phyloP scores from a whole-genome alignment of 1,140 invertebrate genomes.

The Acromyrmex echinatior region DNA sequence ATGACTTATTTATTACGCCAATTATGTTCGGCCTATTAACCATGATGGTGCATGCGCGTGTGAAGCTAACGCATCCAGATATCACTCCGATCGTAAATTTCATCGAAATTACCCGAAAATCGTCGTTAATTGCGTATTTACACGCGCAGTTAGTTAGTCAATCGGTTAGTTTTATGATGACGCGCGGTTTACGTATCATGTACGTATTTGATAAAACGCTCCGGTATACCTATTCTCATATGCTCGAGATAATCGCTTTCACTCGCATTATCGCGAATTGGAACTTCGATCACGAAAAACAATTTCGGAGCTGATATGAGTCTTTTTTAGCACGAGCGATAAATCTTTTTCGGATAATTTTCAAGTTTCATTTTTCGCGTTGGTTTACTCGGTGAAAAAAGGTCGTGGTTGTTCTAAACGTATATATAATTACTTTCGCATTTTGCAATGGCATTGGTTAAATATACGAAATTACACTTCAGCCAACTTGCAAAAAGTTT shows the following conservation, averaged over 20 bases:
- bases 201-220: constrained; percentile 60
- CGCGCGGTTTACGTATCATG: constrained; percentile 26
- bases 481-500: neutral
- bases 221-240: constrained; percentile 43
- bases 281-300: constrained; percentile 62
- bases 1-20: constrained; percentile 86
- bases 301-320: constrained; percentile 52
- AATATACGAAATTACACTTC: constrained; percentile 55
- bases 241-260: constrained; percentile 67
- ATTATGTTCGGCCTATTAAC: constrained; percentile 84
- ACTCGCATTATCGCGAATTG: constrained; percentile 70
- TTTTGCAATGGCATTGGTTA: constrained; percentile 21
- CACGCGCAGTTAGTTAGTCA: constrained; percentile 68
- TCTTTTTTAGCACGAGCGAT: constrained; percentile 11
- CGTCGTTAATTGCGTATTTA: constrained; percentile 76
- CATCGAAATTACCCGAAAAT: constrained; percentile 71
- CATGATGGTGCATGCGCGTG: constrained; percentile 60
- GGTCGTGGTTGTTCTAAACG: neutral
- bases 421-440: constrained; percentile 61
- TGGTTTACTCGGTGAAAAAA: constrained; percentile 39
- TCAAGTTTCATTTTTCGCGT: constrained; percentile 40
- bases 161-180: constrained; percentile 70
- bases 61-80: constrained; percentile 38
- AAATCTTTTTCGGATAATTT: constrained; percentile 45
- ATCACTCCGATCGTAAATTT: constrained; percentile 75